Conservation (phyloP, 2,888 invertebrate genomes). For the Idaea straminata region DNA sequence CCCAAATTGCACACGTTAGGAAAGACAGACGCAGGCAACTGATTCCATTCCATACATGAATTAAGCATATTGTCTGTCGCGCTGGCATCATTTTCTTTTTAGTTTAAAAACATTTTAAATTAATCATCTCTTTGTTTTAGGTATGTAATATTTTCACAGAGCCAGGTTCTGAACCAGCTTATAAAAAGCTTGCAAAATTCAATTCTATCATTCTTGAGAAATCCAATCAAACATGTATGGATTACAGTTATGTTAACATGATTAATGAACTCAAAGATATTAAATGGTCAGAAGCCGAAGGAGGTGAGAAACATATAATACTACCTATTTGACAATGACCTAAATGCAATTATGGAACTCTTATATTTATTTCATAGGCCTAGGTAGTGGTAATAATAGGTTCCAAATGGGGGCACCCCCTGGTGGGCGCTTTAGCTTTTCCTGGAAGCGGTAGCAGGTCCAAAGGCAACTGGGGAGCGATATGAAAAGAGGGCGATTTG, state of each 20-base stretch:
- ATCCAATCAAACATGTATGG: conserved; percentile 87
- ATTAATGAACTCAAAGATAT: conserved; percentile 83
- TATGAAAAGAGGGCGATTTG: too few species aligned
- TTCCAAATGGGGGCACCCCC: too few species aligned
- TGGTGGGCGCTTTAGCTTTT: too few species aligned
- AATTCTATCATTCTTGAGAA: conserved; percentile 85
- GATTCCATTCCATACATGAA: too few species aligned
- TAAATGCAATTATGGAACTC: not conserved
- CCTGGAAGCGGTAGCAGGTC: too few species aligned
- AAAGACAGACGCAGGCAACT: too few species aligned
- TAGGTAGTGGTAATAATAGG: too few species aligned
- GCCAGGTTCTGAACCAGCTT: conserved; percentile 75
- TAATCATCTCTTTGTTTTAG: conserved; percentile 40
- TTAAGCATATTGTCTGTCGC: too few species aligned
- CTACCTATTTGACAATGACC: not conserved
- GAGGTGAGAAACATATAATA: conserved; percentile 65
- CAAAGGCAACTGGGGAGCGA: too few species aligned
- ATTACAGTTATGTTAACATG: conserved; percentile 90
- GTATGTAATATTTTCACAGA: conserved; percentile 89
- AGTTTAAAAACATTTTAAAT: conserved; percentile 7
- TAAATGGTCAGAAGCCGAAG: conserved; percentile 83
- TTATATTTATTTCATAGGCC: too few species aligned
- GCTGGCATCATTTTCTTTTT: too few species aligned
- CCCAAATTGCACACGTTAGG: too few species aligned
- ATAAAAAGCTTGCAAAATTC: conserved; percentile 86